Percentiles rank a stretch among this genome's conserved stretches.
These are phyloP conservation scores for Dallia pectoralis DNA, from an alignment of 2,797 vertebrate genomes.

Conservation along the genomic window DNA sequence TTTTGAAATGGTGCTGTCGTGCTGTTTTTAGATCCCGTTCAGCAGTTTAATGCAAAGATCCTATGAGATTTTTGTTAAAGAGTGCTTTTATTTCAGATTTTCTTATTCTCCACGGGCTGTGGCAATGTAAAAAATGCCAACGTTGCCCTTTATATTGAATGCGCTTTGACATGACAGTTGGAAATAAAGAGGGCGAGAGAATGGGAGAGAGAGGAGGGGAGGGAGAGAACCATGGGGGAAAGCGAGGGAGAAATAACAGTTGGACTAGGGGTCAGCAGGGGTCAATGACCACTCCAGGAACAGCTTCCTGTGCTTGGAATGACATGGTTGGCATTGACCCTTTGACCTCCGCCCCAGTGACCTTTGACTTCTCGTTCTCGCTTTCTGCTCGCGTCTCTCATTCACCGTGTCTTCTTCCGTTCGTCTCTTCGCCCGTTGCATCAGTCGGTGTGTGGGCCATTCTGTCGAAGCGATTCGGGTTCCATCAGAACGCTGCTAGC, in stretches of 20 bases:
- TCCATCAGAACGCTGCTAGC: background rate
- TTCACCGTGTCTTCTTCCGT: background rate
- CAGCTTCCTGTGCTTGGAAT: constrained; percentile 35
- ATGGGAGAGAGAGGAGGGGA: background rate
- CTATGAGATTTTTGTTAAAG: background rate
- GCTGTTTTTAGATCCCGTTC: too few species aligned
- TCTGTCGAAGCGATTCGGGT: background rate
- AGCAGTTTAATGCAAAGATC: background rate
- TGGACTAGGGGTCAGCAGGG: constrained; percentile 17
- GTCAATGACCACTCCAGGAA: constrained; percentile 12
- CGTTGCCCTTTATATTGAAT: too few species aligned
- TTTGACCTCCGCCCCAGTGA: constrained; percentile 31
- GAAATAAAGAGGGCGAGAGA: background rate
- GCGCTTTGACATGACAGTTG: too few species aligned
- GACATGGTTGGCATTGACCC: constrained; percentile 43
- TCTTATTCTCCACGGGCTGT: too few species aligned
- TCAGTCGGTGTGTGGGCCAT: background rate
- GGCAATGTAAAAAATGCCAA: too few species aligned
- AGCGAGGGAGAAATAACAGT: background rate
- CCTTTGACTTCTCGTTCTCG: constrained; percentile 1
- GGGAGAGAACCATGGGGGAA: background rate
- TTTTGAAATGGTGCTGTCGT: too few species aligned
- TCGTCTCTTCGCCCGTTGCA: background rate
- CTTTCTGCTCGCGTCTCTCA: background rate
- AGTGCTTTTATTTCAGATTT: background rate